Base-by-base conservation (phyloP, 2,113 vertebrate genomes). In the Callipepla californica region DNA sequence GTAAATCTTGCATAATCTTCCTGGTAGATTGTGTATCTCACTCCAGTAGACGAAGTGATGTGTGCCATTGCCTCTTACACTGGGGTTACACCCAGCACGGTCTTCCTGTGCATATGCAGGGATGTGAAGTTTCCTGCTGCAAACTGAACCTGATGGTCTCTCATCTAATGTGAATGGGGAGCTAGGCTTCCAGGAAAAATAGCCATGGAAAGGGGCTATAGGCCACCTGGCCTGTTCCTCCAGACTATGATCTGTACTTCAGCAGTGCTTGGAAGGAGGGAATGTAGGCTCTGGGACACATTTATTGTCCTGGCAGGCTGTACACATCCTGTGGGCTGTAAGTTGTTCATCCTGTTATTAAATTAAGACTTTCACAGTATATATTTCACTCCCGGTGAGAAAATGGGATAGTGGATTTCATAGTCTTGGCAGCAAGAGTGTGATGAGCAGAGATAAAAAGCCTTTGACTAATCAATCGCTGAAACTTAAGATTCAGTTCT, bases 401-500 rank as follows among this genome's bases (percentile, higher is more conserved):
- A 93, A 92, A 66, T 9, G 34, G 22, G 25, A 30, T 53, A 74
- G 58, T 18, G 63, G 28, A 34, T 85, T 78, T 84, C 44, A 88
- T 55, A 87, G 12, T 67, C 20, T 58, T 85, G 80, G 79, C 61
- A 78, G 76, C 58, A 25, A 61, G 65, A 59, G 18, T 48, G 45
- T 57, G 57, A 90, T 87, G 55, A 59, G 28, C 26, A 7, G 51
- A 55, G 73, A 51, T 53, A 68, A 25, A 25, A 86, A 87, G 45
- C 47, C 13, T 72, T 90, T 73, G 32, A 80, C 51, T 70, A 87
- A 80, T 80, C 38, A 63, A 6, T 86, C 86, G 55, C 48, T 90
- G 77, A 80, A 86, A 44, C 8, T 79, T 89, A 93, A 40, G 66
- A 68, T 74, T 51, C 62, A 58, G 22, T 93, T 67, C 45, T 81